Base-by-base conservation (phyloP, 1,140 invertebrate species). In the Camponotus pennsylvanicus region DNA sequence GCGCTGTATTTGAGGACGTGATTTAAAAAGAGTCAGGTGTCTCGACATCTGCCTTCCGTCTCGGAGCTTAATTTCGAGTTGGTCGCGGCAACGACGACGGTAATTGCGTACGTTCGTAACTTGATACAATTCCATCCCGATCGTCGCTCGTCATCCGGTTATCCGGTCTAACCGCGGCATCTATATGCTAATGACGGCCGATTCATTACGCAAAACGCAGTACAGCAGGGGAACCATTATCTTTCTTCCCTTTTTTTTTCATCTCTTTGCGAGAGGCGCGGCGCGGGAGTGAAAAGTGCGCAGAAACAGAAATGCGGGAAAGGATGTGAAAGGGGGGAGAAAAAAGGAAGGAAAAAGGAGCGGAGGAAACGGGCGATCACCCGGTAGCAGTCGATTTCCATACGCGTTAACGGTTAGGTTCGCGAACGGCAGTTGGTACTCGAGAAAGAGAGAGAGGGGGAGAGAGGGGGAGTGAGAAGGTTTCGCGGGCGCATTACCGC, bases 371-470 rank as follows among this genome's bases (percentile, higher is more conserved):
- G 27, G 64, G 37, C 79, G 67, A 87, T 87, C 86, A 49, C 15
- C 59, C 73, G 49, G 75, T 71, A 86, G 85, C 57, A 42, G 67
- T 3, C 71, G 89, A 90, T 90, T 90, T 90, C 88, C 88, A 90
- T 52, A 82, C 92, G 89, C 92, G 92, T 93, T 93, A 93, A 92
- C 92, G 91, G 90, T 21, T 21, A 21, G 21, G 21, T 91, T 89
- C 89, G 87, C 75, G 89, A 86, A 91, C 91, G 86, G 92, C 93
- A 92, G 93, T 94, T 93, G 93, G 93, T 93, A 87, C 90, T 90
- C 92, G 93, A 91, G 91, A 86, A 49, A 77, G 63, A 84, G 13
- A 45, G 52, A 59, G 37, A 70, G 4, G 42, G 13, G 57, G 21
- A 71, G 15, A 76, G 32, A 55, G 45, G 37, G 27, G 27, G 75